Evolutionary conservation across 2,113 vertebrate species (phyloP).

Genomic region (Hoplias malabaricus): DNA sequence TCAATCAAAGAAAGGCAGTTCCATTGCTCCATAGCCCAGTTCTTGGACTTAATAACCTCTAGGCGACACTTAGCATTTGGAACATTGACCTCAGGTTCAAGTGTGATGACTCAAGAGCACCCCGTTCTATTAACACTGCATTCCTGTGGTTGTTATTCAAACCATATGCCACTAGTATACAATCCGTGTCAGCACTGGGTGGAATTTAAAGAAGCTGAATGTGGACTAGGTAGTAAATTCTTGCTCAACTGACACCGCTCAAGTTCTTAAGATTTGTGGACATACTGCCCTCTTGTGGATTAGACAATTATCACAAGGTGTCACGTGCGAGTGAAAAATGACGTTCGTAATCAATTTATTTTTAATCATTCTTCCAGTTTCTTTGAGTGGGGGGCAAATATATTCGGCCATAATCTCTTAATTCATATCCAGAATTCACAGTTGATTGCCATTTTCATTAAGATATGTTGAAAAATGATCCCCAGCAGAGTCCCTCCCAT

Average conservation of each 20-base stretch:
- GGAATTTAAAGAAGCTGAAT: neutral
- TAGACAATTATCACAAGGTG: neutral
- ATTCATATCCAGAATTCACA: too few species aligned
- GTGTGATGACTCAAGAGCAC: neutral
- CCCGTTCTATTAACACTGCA: neutral
- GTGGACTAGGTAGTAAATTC: neutral
- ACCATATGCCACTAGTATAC: neutral
- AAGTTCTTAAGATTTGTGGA: neutral
- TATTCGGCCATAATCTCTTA: too few species aligned
- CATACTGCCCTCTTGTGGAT: conserved; percentile 33
- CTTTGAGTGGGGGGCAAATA: too few species aligned
- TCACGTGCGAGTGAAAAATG: neutral
- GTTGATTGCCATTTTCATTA: too few species aligned
- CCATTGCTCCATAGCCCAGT: neutral
- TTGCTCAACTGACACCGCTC: neutral
- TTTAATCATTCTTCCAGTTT: neutral
- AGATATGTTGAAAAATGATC: too few species aligned
- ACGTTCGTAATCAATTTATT: neutral
- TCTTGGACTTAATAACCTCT: neutral
- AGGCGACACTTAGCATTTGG: neutral
- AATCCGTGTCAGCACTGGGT: neutral
- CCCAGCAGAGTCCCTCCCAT: too few species aligned
- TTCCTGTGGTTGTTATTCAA: neutral
- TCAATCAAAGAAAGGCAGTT: neutral
- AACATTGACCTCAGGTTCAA: too few species aligned